phyloP scores from a whole-genome alignment of 1,140 invertebrate species.

The Anoplolepis gracilipes region DNA sequence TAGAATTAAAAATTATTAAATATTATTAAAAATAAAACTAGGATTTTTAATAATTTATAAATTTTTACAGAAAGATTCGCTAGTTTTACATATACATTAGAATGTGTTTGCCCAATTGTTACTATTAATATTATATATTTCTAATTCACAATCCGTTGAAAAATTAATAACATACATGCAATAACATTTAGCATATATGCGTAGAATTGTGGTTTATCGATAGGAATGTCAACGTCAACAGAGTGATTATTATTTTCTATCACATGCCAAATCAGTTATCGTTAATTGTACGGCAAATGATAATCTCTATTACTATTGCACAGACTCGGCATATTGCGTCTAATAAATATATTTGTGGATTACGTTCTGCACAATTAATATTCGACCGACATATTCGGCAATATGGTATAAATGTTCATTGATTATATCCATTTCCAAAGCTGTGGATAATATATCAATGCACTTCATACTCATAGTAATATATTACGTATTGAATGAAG shows the following conservation, averaged over 20 bases:
- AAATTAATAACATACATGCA: neutral
- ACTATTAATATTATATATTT: neutral
- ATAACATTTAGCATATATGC: neutral
- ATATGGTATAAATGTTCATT: conserved; percentile 28
- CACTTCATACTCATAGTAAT: neutral
- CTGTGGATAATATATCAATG: conserved; percentile 19
- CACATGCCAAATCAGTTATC: neutral
- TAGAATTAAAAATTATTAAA: no score
- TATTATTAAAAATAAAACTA: no score
- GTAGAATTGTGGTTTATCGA: neutral
- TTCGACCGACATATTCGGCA: conserved; percentile 12
- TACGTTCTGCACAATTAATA: conserved; percentile 52
- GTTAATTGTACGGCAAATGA: conserved; percentile 39
- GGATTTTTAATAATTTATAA: no score
- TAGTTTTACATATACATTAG: neutral
- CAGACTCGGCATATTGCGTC: neutral
- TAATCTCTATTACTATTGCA: conserved; percentile 35
- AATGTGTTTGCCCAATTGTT: neutral
- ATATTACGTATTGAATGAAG: neutral
- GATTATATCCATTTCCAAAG: conserved; percentile 43
- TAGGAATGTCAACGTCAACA: conserved; percentile 14
- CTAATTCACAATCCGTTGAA: neutral
- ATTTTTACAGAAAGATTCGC: no score
- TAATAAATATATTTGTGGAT: conserved; percentile 37
- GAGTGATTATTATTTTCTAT: neutral